phyloP scores from a whole-genome alignment of 2,113 vertebrate genomes.

The Agapornis roseicollis region DNA sequence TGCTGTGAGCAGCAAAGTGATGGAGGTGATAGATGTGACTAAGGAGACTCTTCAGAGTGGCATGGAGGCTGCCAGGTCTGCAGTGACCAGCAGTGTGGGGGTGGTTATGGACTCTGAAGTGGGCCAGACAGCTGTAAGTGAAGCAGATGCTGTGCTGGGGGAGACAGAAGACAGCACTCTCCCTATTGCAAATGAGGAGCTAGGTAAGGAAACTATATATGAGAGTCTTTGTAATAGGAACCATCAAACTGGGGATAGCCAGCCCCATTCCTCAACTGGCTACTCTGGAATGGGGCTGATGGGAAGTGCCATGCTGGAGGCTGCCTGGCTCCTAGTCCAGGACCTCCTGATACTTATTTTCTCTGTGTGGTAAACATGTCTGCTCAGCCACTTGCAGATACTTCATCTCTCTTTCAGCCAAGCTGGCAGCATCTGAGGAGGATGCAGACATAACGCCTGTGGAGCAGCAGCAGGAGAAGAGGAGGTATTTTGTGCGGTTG shows the following conservation, averaged over 20 bases:
- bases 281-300: not conserved
- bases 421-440: not conserved
- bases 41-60: conserved; percentile 73
- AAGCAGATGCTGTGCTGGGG: conserved; percentile 72
- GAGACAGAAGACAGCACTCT: conserved; percentile 77
- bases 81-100: conserved; percentile 67
- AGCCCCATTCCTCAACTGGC: not conserved
- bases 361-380: not conserved
- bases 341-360: not conserved
- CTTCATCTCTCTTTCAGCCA: not conserved
- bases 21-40: conserved; percentile 9
- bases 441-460: not conserved
- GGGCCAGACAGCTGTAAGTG: conserved; percentile 75
- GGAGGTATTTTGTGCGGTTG: not conserved
- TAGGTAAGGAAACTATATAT: conserved; percentile 71
- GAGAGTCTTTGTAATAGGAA: accelerated
- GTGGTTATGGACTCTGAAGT: conserved; percentile 51
- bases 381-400: not conserved
- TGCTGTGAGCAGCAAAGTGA: conserved; percentile 62
- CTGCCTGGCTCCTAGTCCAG: not conserved
- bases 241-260: not conserved
- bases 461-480: not conserved
- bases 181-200: conserved; percentile 80
- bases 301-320: not conserved
- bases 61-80: conserved; percentile 74